Evolutionary conservation across 2,113 vertebrate species (phyloP).

Genomic region (Onychostoma macrolepis): DNA sequence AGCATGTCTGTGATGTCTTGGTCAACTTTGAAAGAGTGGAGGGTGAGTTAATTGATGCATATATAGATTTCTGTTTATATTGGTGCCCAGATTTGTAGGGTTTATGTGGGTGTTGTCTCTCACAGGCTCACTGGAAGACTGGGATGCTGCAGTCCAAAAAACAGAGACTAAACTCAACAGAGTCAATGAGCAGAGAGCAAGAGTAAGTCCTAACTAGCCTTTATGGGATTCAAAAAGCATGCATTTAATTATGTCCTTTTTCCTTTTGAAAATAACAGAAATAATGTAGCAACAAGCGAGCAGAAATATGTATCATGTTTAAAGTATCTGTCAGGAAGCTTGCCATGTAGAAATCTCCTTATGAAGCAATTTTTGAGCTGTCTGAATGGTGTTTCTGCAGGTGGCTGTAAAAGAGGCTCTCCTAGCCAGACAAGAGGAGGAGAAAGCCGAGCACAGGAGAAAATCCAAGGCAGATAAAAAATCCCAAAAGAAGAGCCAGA

Average conservation of each 20-base stretch:
- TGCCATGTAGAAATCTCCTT: background rate
- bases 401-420: constrained; percentile 89
- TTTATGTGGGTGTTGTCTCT: background rate
- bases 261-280: background rate
- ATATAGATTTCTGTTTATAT: background rate
- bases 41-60: constrained; percentile 75
- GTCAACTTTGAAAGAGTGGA: constrained; percentile 94
- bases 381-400: constrained; percentile 67
- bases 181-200: constrained; percentile 89
- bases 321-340: background rate
- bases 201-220: constrained; percentile 71
- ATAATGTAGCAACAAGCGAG: background rate
- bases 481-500: constrained; percentile 79
- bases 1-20: constrained; percentile 95
- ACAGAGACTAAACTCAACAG: constrained; percentile 86
- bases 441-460: constrained; percentile 82
- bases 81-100: background rate
- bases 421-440: constrained; percentile 84
- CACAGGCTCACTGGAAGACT: constrained; percentile 91
- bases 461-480: constrained; percentile 85
- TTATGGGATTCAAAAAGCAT: too few relatives aligned
- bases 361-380: background rate
- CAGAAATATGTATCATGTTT: background rate
- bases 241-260: background rate
- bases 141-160: constrained; percentile 93